Percentiles rank a stretch among this genome's conserved stretches.
phyloP scores from a whole-genome alignment of 2,113 vertebrate genomes.

The Picathartes gymnocephalus region DNA sequence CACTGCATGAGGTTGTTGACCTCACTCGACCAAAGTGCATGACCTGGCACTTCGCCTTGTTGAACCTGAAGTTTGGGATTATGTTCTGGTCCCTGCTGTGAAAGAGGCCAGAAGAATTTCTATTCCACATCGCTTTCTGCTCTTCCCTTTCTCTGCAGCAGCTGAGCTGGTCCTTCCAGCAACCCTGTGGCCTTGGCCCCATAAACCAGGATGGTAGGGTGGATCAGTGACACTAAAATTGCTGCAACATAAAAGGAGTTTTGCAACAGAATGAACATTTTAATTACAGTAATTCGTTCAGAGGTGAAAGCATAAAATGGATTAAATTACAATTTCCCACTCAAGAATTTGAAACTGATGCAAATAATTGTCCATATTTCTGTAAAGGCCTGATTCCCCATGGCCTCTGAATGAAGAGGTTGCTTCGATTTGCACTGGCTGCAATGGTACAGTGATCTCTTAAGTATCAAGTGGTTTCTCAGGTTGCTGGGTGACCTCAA shows the following conservation, averaged over 20 bases:
- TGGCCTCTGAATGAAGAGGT: neutral
- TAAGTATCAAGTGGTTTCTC: neutral
- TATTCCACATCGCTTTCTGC: neutral
- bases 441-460: neutral
- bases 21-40: neutral
- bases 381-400: neutral
- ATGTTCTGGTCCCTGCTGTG: neutral
- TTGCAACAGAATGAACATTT: neutral
- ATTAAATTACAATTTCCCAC: neutral
- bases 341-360: neutral
- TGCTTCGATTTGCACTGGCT: neutral
- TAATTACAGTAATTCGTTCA: neutral
- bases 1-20: neutral
- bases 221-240: neutral
- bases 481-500: neutral
- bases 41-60: neutral
- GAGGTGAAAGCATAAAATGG: neutral
- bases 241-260: neutral
- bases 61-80: neutral
- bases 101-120: neutral
- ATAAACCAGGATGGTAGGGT: rapidly evolving
- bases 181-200: rapidly evolving
- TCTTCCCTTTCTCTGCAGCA: neutral
- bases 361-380: neutral
- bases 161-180: neutral